phyloP scores from a whole-genome alignment of 2,888 invertebrate species.

The Anarsia innoxiella region DNA sequence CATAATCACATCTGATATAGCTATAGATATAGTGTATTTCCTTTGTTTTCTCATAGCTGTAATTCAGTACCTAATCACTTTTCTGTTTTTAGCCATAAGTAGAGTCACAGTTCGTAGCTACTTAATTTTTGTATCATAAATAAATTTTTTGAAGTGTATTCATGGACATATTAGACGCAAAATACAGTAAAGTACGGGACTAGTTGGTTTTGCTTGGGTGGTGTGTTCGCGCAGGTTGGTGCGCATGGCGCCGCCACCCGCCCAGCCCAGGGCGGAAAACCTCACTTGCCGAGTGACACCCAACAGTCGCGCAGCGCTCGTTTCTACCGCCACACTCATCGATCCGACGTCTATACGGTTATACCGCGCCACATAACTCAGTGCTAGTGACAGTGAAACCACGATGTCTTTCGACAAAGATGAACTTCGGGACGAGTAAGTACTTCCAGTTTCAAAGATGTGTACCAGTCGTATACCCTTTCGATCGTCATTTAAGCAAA shows the following conservation, averaged over 20 bases:
- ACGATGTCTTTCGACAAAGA: constrained; percentile 78
- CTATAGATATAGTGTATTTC: too few relatives aligned
- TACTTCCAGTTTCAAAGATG: constrained; percentile 28
- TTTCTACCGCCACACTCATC: constrained; percentile 41
- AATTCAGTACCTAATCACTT: too few relatives aligned
- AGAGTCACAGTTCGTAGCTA: too few relatives aligned
- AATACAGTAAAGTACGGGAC: background rate
- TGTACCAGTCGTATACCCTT: background rate
- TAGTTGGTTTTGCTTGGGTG: background rate
- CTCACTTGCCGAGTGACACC: constrained; percentile 24
- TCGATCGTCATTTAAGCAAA: background rate
- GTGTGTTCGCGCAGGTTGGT: constrained; percentile 31
- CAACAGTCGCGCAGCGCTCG: constrained; percentile 48
- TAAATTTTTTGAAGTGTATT: too few relatives aligned
- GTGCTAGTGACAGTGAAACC: constrained; percentile 38
- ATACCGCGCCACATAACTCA: too few relatives aligned
- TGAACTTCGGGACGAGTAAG: constrained; percentile 83
- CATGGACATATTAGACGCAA: too few relatives aligned
- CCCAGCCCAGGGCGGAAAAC: constrained; percentile 50
- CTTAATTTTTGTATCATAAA: too few relatives aligned
- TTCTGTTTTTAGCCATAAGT: too few relatives aligned
- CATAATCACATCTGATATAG: too few relatives aligned
- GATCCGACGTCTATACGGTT: constrained; percentile 30
- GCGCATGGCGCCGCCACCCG: constrained; percentile 23
- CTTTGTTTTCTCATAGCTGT: too few relatives aligned